Evolutionary conservation across 1,140 invertebrate genomes (phyloP).

Genomic region (Macrostomum lignano): DNA sequence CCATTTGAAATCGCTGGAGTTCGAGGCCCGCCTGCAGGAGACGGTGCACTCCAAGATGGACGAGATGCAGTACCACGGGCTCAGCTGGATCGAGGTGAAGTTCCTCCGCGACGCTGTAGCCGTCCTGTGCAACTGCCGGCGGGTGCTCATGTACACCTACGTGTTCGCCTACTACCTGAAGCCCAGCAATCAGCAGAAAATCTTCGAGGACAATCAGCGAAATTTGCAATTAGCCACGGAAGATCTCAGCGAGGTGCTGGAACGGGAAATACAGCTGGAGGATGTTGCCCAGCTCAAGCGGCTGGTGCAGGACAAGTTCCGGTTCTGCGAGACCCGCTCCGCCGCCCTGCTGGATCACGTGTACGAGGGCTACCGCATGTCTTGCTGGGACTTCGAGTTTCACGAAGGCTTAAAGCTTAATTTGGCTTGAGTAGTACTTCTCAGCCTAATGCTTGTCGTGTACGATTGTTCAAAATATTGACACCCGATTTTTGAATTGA

Average conservation of each 20-base stretch:
- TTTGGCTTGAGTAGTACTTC: too few species aligned
- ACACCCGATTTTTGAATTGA: too few species aligned
- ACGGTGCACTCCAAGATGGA: conserved; percentile 84
- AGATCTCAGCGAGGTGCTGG: conserved; percentile 78
- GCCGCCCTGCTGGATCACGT: conserved; percentile 80
- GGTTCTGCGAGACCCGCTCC: conserved; percentile 79
- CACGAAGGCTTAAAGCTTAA: too few species aligned
- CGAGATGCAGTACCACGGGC: conserved; percentile 95
- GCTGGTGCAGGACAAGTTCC: conserved; percentile 84
- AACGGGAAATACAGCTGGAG: conserved; percentile 84
- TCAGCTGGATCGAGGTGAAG: conserved; percentile 98
- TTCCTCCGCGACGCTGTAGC: conserved; percentile 88
- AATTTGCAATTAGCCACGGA: conserved; percentile 88
- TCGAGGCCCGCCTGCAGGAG: conserved; percentile 37
- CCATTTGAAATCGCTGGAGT: conserved; percentile 90
- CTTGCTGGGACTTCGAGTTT: too few species aligned
- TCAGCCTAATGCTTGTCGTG: too few species aligned
- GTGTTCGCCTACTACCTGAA: conserved; percentile 91
- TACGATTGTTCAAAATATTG: too few species aligned
- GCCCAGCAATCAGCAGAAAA: conserved; percentile 91
- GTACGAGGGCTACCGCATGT: conserved; percentile 89
- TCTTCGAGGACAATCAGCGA: conserved; percentile 94
- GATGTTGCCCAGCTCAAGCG: conserved; percentile 91
- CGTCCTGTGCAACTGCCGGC: conserved; percentile 76
- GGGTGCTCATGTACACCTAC: conserved; percentile 95